Base-by-base conservation (phyloP, 2,888 invertebrate species). In the Eucriotettix oculatus region DNA sequence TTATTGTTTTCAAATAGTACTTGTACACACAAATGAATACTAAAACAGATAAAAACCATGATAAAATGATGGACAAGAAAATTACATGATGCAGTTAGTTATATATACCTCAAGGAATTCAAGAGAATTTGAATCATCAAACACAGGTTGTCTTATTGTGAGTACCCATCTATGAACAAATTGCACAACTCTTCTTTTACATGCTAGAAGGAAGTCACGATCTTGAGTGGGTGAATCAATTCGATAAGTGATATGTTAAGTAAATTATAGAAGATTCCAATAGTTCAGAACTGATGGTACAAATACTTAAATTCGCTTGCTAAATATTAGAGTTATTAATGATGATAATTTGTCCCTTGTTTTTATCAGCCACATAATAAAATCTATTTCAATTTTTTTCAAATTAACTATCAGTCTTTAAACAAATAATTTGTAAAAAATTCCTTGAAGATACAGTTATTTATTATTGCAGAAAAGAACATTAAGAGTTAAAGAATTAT, bases 151-250 rank as follows among this genome's bases (percentile, higher is more conserved):
- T 9, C 85, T 77, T 57, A 87, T 81, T 7, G 86, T 81, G 65
- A 79, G 78, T 54, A 84, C 81, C 90, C 90, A 90, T 67, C 83
- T 79, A 67, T 85, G 83, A 58, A 88, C 81, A 73, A 90, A 90
- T 66, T 85, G 83, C 55, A 90, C 81, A 14, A 90, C 88, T 63
- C 87, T 79, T 66, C 84, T 78, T 71, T 87, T 86, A 69, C 84
- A 85, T 60, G 82, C 80, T 64, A 84, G 71, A 54, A 83, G 76
- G 69, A 83, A 85, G 67, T 85, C 84, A 62, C 79, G 75, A 69
- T 85, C 85, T 70, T 84, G 63, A 44, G 60, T 64, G 10, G 65
- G 64, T n/a, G 70, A 70, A 58, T 72, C 71, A 59, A 71, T 68
- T 60, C 69, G 68, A 66, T 70, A 72, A 68, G 70, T 71, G 61